phyloP scores from a whole-genome alignment of 2,888 invertebrate genomes.

The Nemurella pictetii region DNA sequence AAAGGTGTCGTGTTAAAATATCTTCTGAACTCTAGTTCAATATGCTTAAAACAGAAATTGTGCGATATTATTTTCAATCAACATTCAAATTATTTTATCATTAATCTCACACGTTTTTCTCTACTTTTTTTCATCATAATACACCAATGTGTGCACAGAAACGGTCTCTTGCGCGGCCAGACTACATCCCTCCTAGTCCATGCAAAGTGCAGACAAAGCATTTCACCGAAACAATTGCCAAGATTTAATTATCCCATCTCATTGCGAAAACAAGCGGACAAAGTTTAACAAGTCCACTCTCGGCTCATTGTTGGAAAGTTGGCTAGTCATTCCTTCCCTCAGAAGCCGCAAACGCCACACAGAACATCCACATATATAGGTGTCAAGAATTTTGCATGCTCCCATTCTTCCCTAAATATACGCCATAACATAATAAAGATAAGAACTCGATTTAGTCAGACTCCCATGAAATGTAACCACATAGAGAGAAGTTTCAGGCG shows the following conservation, averaged over 20 bases:
- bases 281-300: neutral
- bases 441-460: constrained; percentile 30
- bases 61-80: too few relatives aligned
- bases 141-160: neutral
- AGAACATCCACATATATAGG: neutral
- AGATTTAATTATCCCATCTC: neutral
- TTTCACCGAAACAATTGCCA: neutral
- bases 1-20: too few relatives aligned
- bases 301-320: neutral
- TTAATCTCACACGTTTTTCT: too few relatives aligned
- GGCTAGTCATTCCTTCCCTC: neutral
- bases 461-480: constrained; percentile 28
- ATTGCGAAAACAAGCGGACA: neutral
- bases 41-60: too few relatives aligned
- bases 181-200: too few relatives aligned
- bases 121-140: neutral
- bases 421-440: constrained; percentile 26
- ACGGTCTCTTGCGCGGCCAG: neutral
- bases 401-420: neutral
- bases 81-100: too few relatives aligned
- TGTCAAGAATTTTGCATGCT: neutral
- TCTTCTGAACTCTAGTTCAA: too few relatives aligned
- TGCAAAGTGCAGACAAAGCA: too few relatives aligned
- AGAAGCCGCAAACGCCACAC: neutral
- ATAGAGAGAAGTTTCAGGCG: constrained; percentile 5